Evolutionary conservation across 2,888 invertebrate genomes (phyloP).

Genomic region (Megaustenia siamemsis): DNA sequence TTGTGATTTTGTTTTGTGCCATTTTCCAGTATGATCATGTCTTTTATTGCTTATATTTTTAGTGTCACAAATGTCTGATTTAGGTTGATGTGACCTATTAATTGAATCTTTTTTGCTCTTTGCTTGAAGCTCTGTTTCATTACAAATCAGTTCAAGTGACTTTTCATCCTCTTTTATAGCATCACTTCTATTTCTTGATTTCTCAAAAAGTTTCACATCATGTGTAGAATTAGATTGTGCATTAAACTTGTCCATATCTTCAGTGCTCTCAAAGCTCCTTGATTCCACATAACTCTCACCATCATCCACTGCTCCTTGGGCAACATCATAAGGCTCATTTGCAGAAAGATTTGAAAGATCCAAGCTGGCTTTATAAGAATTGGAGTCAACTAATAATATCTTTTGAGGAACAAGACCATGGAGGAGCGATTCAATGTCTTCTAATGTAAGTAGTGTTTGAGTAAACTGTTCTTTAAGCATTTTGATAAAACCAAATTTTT

Average conservation of each 20-base stretch:
- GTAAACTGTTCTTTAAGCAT: slow-evolving; percentile 19
- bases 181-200: not conserved
- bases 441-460: slow-evolving; percentile 8
- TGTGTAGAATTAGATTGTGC: not conserved
- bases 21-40: not conserved
- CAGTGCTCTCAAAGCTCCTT: not conserved
- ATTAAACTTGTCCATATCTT: not conserved
- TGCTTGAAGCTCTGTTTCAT: not conserved
- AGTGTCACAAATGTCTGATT: not conserved
- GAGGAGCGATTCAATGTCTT: slow-evolving; percentile 22
- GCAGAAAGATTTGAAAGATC: not conserved
- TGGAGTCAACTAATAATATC: not conserved
- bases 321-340: not conserved
- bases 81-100: not conserved
- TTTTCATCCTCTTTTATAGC: not conserved
- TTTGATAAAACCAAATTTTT: too few relatives aligned
- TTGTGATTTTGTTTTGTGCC: not conserved
- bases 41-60: not conserved
- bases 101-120: not conserved
- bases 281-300: not conserved
- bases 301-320: not conserved
- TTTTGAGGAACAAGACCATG: slow-evolving; percentile 4
- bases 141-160: not conserved
- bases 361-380: not conserved
- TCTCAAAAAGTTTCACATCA: not conserved